Conservation (phyloP, 2,888 invertebrate genomes). For the Onchidella celtica region DNA sequence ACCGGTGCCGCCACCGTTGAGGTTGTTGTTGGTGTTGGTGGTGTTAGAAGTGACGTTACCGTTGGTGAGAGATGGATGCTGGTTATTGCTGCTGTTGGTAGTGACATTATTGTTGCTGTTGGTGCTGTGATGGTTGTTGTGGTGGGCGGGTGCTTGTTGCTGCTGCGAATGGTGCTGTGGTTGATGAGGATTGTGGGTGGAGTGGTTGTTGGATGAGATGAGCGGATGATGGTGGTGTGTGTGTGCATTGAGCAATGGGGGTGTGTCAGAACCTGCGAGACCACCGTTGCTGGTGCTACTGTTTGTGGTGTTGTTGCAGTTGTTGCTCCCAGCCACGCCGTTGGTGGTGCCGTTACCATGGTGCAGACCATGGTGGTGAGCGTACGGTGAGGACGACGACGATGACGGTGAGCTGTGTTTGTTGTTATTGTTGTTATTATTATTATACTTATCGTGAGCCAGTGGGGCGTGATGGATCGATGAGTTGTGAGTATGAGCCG, state of each 20-base stretch:
- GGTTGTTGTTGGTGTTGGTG: conserved; percentile 29
- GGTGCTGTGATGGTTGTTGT: conserved; percentile 35
- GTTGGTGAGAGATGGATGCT: conserved; percentile 25
- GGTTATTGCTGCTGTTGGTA: conserved; percentile 23
- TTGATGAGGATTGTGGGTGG: conserved; percentile 28
- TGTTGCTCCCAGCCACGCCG: not conserved
- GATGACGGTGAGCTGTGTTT: conserved; percentile 40
- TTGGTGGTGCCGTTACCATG: conserved; percentile 16
- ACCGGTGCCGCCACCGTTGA: conserved; percentile 10
- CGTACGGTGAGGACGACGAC: conserved; percentile 31
- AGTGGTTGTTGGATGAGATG: conserved; percentile 33
- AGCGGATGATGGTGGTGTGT: conserved; percentile 35
- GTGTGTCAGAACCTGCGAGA: conserved; percentile 6
- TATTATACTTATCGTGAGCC: conserved; percentile 43
- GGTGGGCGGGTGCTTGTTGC: conserved; percentile 26
- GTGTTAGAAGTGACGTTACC: not conserved
- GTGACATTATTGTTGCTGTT: conserved; percentile 24
- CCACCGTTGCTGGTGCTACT: conserved; percentile 14
- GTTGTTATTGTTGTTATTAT: conserved; percentile 40
- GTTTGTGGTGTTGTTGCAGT: not conserved
- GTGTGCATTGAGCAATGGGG: conserved; percentile 35
- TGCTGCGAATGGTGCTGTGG: conserved; percentile 38
- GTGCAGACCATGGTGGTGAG: conserved; percentile 34
- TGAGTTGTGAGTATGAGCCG: conserved; percentile 38
- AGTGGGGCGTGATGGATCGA: conserved; percentile 33